phyloP scores from a whole-genome alignment of 1,140 invertebrate species.

The Ceratoteleas bidentatus region DNA sequence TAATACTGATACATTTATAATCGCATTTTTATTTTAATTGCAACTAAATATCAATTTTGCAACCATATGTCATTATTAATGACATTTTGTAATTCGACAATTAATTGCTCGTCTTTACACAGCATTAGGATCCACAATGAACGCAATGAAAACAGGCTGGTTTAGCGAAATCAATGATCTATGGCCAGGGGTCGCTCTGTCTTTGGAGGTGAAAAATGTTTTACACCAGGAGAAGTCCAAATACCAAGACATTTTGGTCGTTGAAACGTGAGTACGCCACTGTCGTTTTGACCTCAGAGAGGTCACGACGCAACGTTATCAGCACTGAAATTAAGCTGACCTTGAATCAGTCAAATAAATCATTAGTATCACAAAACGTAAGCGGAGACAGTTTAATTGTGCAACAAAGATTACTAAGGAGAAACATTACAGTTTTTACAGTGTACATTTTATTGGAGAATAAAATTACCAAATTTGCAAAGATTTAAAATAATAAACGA shows the following conservation, averaged over 20 bases:
- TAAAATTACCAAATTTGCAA: not conserved
- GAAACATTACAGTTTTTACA: not conserved
- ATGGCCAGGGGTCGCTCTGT: slow-evolving; percentile 96
- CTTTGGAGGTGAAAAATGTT: slow-evolving; percentile 92
- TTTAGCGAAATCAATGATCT: slow-evolving; percentile 93
- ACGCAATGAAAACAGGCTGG: slow-evolving; percentile 90
- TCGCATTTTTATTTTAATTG: too few species aligned
- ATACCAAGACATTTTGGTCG: slow-evolving; percentile 94
- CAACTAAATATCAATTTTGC: too few species aligned
- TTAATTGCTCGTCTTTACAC: too few species aligned
- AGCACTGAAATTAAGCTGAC: not conserved
- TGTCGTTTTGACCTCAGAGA: not conserved
- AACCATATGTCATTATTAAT: too few species aligned
- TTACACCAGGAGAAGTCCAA: slow-evolving; percentile 91
- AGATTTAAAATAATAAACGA: not conserved
- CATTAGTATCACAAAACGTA: too few species aligned
- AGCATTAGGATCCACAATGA: slow-evolving; percentile 77
- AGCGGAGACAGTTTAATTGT: too few species aligned
- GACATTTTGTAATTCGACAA: too few species aligned
- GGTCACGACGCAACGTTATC: not conserved
- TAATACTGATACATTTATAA: too few species aligned
- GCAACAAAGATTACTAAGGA: too few species aligned
- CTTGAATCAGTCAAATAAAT: not conserved
- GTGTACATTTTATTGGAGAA: not conserved
- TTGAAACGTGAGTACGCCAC: slow-evolving; percentile 89